A percentile compares a stretch with the other conserved stretches of the same genome.
Conservation (phyloP, 1,140 invertebrate species). For the Heliconius hewitsoni region DNA sequence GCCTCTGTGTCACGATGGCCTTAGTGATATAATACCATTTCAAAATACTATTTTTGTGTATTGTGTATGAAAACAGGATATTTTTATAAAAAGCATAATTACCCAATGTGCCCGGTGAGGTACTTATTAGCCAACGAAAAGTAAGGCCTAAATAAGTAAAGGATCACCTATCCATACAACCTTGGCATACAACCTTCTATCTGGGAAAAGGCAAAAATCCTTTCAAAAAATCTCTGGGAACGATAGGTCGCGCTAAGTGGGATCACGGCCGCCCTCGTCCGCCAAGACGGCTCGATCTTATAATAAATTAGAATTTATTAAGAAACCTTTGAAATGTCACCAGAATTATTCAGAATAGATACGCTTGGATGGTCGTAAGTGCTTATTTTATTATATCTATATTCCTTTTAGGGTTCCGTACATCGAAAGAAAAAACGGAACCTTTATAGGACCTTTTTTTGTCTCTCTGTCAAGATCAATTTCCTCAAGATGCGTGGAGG, state of each 20-base stretch:
- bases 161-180: neutral
- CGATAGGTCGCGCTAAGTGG: constrained; percentile 3
- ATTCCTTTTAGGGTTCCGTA: neutral
- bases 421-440: too few species aligned
- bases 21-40: too few species aligned
- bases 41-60: too few species aligned
- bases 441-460: too few species aligned
- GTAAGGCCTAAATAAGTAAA: neutral
- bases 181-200: neutral
- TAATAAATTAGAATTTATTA: constrained; percentile 7
- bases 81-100: too few species aligned
- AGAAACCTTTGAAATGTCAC: neutral
- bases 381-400: neutral
- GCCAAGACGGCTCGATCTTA: neutral
- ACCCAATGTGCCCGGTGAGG: too few species aligned
- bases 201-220: neutral
- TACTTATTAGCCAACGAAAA: neutral
- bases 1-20: too few species aligned
- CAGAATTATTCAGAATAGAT: neutral
- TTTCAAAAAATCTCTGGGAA: neutral
- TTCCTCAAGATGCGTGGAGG: too few species aligned
- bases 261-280: neutral
- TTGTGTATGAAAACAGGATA: too few species aligned
- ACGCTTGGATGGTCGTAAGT: neutral
- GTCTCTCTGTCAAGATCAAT: too few species aligned